A percentile compares a stretch with the other conserved stretches of the same genome.
Conservation (phyloP, 2,888 invertebrate genomes). For the Pristionchus mayeri region DNA sequence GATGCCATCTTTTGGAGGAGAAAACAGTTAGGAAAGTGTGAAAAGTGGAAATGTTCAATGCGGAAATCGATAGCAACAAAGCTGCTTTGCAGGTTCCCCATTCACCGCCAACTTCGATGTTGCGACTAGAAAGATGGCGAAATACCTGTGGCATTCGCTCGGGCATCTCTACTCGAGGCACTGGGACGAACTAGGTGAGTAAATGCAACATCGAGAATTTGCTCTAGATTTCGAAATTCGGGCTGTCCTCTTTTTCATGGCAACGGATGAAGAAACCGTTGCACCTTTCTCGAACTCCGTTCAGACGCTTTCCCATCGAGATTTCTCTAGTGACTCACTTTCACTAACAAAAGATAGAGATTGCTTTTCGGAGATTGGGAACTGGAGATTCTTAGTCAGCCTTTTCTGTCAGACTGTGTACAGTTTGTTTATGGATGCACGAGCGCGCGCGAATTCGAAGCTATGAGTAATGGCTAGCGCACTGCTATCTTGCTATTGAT, state of each 20-base stretch:
- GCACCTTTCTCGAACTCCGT: too few relatives aligned
- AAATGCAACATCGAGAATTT: not conserved
- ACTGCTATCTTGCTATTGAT: conserved; percentile 3
- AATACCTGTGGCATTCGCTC: conserved; percentile 71
- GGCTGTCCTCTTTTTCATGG: not conserved
- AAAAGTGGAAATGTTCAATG: too few relatives aligned
- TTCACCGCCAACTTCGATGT: conserved; percentile 70
- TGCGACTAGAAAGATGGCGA: conserved; percentile 64
- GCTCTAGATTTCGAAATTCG: too few relatives aligned
- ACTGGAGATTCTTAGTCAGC: not conserved
- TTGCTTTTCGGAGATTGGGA: not conserved
- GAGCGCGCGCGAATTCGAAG: not conserved
- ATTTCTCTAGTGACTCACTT: not conserved
- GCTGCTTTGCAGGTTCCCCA: conserved; percentile 61
- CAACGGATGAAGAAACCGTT: too few relatives aligned
- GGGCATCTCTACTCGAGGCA: conserved; percentile 74
- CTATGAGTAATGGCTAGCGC: not conserved
- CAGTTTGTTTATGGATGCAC: conserved; percentile 14
- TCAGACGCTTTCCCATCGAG: not conserved
- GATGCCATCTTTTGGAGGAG: too few relatives aligned
- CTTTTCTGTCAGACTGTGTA: not conserved
- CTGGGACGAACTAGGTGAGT: conserved; percentile 68
- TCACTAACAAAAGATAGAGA: not conserved
- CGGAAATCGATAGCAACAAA: too few relatives aligned
- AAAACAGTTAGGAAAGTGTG: too few relatives aligned